Base-by-base conservation (phyloP, 2,888 invertebrate genomes). In the Rapana venosa region DNA sequence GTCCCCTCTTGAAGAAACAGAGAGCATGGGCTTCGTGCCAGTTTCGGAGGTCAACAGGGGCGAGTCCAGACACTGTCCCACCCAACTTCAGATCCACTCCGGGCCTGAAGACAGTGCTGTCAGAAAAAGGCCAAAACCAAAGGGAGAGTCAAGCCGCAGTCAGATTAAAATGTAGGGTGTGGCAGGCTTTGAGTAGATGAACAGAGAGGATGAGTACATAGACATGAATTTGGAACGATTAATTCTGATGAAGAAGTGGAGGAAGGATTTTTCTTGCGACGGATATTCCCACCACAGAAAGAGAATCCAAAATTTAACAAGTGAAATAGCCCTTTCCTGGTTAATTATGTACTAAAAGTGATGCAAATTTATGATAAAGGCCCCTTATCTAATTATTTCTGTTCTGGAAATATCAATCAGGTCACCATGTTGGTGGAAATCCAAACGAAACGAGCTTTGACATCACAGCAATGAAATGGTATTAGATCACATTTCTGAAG, bases 1-100 rank as follows among this genome's bases (percentile, higher is more conserved):
- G 87, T 94, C 30, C 90, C 26, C 36, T 91, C 26, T 35, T 88
- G 1, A 88, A 91, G 26, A 93, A 92, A 83, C 81, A 90, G 17
- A 92, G 90, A 70, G 61, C 90, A n/a, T 0, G 92, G 91, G 79
- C n/a, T 88, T 36, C 89, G 91, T n/a, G n/a, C 77, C 83, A 17
- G 36, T 22, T 1, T 22, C 58, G 6, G 35, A 32, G 36, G 22
- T 15, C 32, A 22, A 26, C 56, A 22, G 8, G 2, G 8, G 58
- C 56, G 30, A 58, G 58, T n/a, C n/a, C 85, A 1, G 86, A 86
- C 20, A 8, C 32, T 4, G 58, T 35, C 22, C 17, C 30, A 32
- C n/a, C 15, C 32, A 30, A 87, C 30, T n/a, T 15, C 32, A 30
- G 74, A n/a, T 15, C 56, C 32, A n/a, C 11, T 26, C n/a, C n/a